Base-by-base conservation (phyloP, 2,888 invertebrate genomes). In the Drosophila neutralis region DNA sequence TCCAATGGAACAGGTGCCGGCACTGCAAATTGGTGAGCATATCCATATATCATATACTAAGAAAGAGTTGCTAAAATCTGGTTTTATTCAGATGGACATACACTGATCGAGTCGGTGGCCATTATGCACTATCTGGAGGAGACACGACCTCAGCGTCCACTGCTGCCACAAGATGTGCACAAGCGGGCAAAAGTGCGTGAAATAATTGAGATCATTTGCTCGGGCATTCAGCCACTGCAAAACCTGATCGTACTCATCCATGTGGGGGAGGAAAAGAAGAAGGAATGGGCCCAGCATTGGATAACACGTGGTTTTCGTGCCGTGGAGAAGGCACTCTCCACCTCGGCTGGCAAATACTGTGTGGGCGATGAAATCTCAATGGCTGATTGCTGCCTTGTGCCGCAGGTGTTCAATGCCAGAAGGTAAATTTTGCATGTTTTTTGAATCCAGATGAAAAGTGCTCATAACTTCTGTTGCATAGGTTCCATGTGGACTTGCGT, bases 101-200 rank as follows among this genome's bases (percentile, higher is more conserved):
- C 95, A 3, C 92, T 96, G 65, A 95, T 96, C 62, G 96, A 96
- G 92, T 96, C 96, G 83, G 93, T 97, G 61, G 96, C 96, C 92
- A 98, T 99, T 82, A 95, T 99, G 95, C 98, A 99, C 92, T 99
- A 98, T 92, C 94, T 99, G 90, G 99, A 99, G 92, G 99, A 99
- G 93, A 97, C 97, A 0, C 95, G 97, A 87, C 97, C 97, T 2
- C 96, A 97, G 90, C 95, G 96, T 78, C 95, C 97, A 1, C 93
- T 99, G 8, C 94, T 98, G 94, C 99, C 99, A 0, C 96, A 96
- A 87, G 98, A 98, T 93, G 96, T 97, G 72, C 95, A 96, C 60
- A 96, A 97, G 92, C 94, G 98, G 90, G 98, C 98, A 13, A 97
- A 98, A 95, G 98, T 98, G 71, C 95, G 98, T 72, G 98, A 98